Evolutionary conservation across 2,797 vertebrate species (phyloP), one percentile per base, ranked within the genome.

Genomic region (Acipenser oxyrinchus): DNA sequence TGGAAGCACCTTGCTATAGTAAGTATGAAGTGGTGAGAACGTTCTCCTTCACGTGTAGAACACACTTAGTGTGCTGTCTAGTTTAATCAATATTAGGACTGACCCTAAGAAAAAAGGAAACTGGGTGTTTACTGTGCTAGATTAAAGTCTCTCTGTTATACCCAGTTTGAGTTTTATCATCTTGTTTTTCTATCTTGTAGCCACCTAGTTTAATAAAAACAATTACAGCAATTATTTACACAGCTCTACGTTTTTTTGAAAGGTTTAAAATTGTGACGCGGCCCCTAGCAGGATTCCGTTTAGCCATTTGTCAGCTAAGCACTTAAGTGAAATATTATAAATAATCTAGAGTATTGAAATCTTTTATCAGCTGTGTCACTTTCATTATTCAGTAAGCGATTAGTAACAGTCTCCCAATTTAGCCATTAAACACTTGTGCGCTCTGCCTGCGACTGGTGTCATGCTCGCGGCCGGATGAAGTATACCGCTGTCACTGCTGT

Each of bases 361-460:
- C 92, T 94, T 93, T 93, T 92, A 93, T 94, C 93, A 89, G 90
- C 83, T 90, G 86, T 94, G 93, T 91, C 93, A 90, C 89, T 90
- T 93, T 86, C 93, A 95, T 95, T 93, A 92, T 92, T 95, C 93
- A 92, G 74, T 90, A 86, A 90, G 84, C 76, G 86, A 93, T 94
- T 89, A 92, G 91, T 84, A 88, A 87, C 89, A 82, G 90, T 90
- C 86, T 83, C 81, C 89, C 87, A 92, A 85, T 88, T 88, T 89
- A 87, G 87, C 87, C 87, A 83, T 88, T 92, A 90, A 89, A 83
- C 84, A 84, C 74, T 71, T 49, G 82, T 78, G 83, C 72, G 67
- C 67, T 61, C 66, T 15, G 73, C 79, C 68, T 63, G 71, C 71
- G 70, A 73, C 57, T 76, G 74, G 75, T 85, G 87, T 87, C 85